Conservation (phyloP, 2,888 invertebrate species). For the Noctuana brunneofusca region DNA sequence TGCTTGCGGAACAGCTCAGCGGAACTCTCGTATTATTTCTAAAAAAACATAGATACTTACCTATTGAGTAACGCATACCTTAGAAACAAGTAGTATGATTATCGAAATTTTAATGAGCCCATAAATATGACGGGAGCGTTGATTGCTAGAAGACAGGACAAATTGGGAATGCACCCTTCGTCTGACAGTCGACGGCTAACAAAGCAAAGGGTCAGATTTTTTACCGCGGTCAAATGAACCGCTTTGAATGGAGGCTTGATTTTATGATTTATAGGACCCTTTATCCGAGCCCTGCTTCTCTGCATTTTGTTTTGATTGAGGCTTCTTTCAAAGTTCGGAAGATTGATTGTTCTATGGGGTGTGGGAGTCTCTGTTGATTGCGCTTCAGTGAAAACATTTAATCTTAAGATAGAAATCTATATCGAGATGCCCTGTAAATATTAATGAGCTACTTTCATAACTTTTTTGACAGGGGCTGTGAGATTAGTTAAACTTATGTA, state of each 20-base stretch:
- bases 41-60: conserved; percentile 39
- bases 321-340: conserved; percentile 73
- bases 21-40: conserved; percentile 31
- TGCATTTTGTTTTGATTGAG: conserved; percentile 81
- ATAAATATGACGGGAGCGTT: conserved; percentile 70
- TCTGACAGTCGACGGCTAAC: conserved; percentile 55
- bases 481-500: no score
- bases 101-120: conserved; percentile 76
- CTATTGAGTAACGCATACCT: conserved; percentile 52
- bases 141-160: conserved; percentile 75
- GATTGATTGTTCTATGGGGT: conserved; percentile 80
- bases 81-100: conserved; percentile 59
- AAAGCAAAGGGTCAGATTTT: conserved; percentile 73
- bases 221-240: conserved; percentile 70
- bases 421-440: background rate
- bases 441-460: background rate
- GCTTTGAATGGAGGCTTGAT: conserved; percentile 77
- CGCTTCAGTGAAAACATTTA: conserved; percentile 73
- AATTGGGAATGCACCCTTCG: conserved; percentile 74
- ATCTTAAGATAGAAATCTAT: conserved; percentile 12
- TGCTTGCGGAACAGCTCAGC: conserved; percentile 34
- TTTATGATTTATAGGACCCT: conserved; percentile 81
- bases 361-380: conserved; percentile 77
- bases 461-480: no score
- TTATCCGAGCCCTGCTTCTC: conserved; percentile 74